These are phyloP conservation scores for Bambusicola thoracicus DNA, from an alignment of 2,113 vertebrate genomes.

Conservation along the genomic window DNA sequence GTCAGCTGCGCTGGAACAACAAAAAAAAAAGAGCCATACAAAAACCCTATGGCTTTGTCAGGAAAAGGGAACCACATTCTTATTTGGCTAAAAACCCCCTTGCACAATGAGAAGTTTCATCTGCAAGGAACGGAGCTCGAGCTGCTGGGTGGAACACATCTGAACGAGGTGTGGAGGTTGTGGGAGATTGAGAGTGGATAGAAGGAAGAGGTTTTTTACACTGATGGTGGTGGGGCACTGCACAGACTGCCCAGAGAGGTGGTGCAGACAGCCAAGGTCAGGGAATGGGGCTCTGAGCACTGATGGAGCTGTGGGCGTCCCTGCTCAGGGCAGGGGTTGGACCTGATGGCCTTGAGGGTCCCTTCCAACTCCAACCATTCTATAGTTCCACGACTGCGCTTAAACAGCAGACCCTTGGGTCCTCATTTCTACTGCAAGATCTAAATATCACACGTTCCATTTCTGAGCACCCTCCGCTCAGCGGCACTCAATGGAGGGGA, in stretches of 20 bases:
- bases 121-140: neutral
- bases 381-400: neutral
- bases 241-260: no score
- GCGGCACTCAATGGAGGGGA: neutral
- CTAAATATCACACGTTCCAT: neutral
- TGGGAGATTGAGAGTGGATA: no score
- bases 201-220: no score
- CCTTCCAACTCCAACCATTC: no score
- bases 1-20: neutral
- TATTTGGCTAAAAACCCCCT: neutral
- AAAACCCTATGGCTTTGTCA: neutral
- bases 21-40: neutral
- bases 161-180: rapidly evolving
- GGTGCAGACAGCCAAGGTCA: no score
- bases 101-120: neutral
- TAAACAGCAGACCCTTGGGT: neutral
- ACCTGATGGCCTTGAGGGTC: no score
- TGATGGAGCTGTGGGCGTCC: no score
- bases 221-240: no score
- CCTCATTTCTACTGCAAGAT: neutral
- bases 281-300: no score
- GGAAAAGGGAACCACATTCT: rapidly evolving
- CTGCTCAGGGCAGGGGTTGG: no score
- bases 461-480: neutral
- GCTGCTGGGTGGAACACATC: neutral